Conservation (phyloP, 2,797 vertebrate genomes). For the Spondyliosoma cantharus region DNA sequence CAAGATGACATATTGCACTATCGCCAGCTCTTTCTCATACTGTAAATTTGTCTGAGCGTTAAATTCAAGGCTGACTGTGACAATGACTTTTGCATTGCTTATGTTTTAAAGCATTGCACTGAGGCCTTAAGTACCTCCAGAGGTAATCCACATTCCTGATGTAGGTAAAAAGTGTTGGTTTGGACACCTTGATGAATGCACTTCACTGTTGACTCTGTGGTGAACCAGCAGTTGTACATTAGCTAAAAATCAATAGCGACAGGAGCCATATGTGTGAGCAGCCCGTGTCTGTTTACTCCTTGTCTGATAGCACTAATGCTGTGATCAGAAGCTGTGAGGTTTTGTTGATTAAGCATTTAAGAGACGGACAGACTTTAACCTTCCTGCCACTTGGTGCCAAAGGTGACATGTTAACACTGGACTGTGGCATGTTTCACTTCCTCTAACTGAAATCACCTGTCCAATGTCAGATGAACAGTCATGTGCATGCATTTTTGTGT, state of each 20-base stretch:
- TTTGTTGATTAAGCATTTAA: constrained; percentile 57
- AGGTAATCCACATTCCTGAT: constrained; percentile 38
- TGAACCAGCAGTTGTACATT: constrained; percentile 65
- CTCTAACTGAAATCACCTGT: constrained; percentile 6
- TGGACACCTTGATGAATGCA: constrained; percentile 59
- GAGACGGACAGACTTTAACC: constrained; percentile 44
- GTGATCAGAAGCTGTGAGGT: constrained; percentile 47
- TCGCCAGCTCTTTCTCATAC: too few species aligned
- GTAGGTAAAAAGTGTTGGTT: constrained; percentile 34
- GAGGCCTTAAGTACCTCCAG: background rate
- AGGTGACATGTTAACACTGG: constrained; percentile 28
- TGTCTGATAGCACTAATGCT: constrained; percentile 55
- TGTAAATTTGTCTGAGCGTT: background rate
- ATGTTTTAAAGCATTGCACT: background rate
- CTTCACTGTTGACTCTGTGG: constrained; percentile 70
- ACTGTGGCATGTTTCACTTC: constrained; percentile 24
- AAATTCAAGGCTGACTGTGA: background rate
- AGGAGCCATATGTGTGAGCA: constrained; percentile 46
- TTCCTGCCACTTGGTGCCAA: constrained; percentile 5
- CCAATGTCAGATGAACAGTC: background rate
- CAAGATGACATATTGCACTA: too few species aligned
- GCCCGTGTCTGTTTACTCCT: constrained; percentile 42
- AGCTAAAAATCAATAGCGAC: constrained; percentile 71
- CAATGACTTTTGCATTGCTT: background rate
- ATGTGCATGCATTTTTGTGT: background rate